Evolutionary conservation across 2,888 invertebrate species (phyloP), one percentile per base, ranked within the genome.

Genomic region (Troides helena): DNA sequence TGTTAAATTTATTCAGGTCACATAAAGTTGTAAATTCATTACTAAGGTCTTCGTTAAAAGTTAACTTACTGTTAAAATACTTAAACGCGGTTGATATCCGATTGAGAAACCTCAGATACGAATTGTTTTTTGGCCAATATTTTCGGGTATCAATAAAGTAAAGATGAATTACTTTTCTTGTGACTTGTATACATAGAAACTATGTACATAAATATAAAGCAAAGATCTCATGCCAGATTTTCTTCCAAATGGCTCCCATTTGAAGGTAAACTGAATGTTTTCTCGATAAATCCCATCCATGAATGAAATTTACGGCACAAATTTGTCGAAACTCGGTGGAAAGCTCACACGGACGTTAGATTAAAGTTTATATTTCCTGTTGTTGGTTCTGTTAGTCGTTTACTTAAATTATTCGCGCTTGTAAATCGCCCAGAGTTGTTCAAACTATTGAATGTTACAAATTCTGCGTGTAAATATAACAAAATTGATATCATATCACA

Each of bases 331-430:
- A 62, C 62, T 62, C 67, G 39, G 58, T 30, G n/a, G 68, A 58
- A 63, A 68, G 62, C 67, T 67, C 25, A 67, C 62, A 62, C 58
- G 50, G 68, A 68, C 62, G 68, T 68, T 57, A 62, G 62, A 67
- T 67, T 62, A 63, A 62, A 68, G 62, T 68, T 68, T 62, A 68
- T 63, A 68, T 68, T 68, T 68, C 58, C 62, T 58, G 68, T 67
- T 67, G 67, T 68, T 68, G 62, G 36, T 63, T 36, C 59, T 68
- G n/a, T 63, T 63, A 68, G 63, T 68, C 63, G 62, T 58, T 62
- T 62, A 68, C 68, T 57, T 62, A 67, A 67, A 43, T 62, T 62
- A 62, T 68, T 68, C 57, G 43, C 46, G 62, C 67, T 46, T 53
- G 63, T 63, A 68, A 63, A 62, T 68, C 21, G 12, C 23, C 43